Conservation (phyloP, 2,113 vertebrate genomes). For the Oryzias melastigma region DNA sequence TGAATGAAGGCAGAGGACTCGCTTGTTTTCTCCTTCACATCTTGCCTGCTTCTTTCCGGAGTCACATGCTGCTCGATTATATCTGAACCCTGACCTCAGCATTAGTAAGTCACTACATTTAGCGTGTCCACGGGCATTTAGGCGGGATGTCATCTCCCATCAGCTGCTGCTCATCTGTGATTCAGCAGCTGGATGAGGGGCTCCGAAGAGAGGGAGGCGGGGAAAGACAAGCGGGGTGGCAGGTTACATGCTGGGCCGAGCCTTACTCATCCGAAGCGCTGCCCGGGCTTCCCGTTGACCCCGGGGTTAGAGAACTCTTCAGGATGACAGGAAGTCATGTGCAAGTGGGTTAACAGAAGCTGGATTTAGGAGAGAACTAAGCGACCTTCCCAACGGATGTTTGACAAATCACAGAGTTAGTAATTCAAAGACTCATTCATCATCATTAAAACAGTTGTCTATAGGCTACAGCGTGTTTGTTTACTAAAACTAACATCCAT, state of each 20-base stretch:
- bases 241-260: conserved; percentile 17
- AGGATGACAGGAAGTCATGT: conserved; percentile 20
- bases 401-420: conserved; percentile 22
- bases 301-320: not conserved
- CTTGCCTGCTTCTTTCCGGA: not conserved
- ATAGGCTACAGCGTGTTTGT: no score
- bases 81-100: conserved; percentile 47
- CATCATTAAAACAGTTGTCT: not conserved
- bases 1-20: no score
- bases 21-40: not conserved
- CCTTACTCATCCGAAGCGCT: conserved; percentile 18
- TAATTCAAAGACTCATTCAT: conserved; percentile 14
- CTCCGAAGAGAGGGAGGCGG: conserved; percentile 3
- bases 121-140: conserved; percentile 45
- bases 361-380: conserved; percentile 18
- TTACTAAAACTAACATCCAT: no score
- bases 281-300: conserved; percentile 14
- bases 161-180: conserved; percentile 50
- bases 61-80: conserved; percentile 14
- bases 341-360: conserved; percentile 26
- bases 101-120: conserved; percentile 37
- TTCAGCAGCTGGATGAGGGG: conserved; percentile 48
- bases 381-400: conserved; percentile 40
- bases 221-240: conserved; percentile 20
- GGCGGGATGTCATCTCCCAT: conserved; percentile 60